Evolutionary conservation across 2,113 vertebrate genomes (phyloP).

Genomic region (Psilopogon haemacephalus): DNA sequence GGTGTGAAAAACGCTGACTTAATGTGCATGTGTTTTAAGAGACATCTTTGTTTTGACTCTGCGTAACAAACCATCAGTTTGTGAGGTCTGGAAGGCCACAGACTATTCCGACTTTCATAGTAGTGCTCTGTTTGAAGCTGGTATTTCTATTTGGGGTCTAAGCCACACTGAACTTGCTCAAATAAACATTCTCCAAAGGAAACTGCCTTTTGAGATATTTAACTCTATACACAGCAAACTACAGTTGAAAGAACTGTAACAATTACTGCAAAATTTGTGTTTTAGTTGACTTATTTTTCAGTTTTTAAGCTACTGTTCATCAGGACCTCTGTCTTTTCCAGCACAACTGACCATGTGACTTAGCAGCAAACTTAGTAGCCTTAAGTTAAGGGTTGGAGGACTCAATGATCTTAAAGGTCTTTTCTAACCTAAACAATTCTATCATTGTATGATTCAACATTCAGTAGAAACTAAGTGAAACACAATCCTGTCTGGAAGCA

Average conservation of each 20-base stretch:
- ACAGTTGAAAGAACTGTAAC: neutral
- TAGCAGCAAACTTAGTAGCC: too few relatives aligned
- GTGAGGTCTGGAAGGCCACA: constrained; percentile 49
- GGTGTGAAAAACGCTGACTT: constrained; percentile 19
- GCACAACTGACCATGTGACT: neutral
- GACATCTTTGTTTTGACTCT: constrained; percentile 32
- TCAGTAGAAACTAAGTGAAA: constrained; percentile 12
- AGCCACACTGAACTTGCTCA: constrained; percentile 42
- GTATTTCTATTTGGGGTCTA: constrained; percentile 50
- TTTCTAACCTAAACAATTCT: too few relatives aligned
- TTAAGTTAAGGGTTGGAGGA: too few relatives aligned
- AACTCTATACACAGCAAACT: constrained; percentile 25
- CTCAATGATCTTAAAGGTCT: too few relatives aligned
- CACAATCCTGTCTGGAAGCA: neutral
- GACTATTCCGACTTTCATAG: constrained; percentile 33
- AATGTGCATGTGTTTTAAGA: constrained; percentile 15
- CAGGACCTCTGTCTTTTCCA: neutral
- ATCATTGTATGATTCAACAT: neutral
- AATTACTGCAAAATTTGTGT: neutral
- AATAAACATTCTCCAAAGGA: constrained; percentile 49
- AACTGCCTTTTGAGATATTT: constrained; percentile 46
- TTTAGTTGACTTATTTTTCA: neutral
- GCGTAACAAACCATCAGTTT: constrained; percentile 14
- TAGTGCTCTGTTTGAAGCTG: constrained; percentile 46
- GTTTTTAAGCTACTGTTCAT: neutral